Percentiles rank a stretch among this genome's conserved stretches.
phyloP scores from a whole-genome alignment of 1,140 invertebrate genomes.

The Danaus melanippus region DNA sequence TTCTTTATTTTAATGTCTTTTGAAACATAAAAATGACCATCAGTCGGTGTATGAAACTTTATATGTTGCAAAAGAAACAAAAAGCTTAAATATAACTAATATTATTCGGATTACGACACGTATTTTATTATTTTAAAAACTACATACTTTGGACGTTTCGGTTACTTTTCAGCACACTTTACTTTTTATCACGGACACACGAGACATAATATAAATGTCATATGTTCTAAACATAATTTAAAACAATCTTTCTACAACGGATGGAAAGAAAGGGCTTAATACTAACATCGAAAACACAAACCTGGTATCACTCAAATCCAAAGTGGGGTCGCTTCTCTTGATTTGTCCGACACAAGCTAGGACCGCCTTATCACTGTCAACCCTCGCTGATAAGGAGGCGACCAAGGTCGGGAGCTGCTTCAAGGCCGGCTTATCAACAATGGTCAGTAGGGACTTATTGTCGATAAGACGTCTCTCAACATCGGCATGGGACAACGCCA shows the following conservation, averaged over 20 bases:
- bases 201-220: neutral
- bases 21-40: too few relatives aligned
- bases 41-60: too few relatives aligned
- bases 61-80: too few relatives aligned
- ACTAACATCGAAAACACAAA: constrained; percentile 23
- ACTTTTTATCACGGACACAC: neutral
- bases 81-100: too few relatives aligned
- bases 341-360: constrained; percentile 76
- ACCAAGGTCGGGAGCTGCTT: constrained; percentile 73
- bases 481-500: constrained; percentile 85
- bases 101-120: neutral
- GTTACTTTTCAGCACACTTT: neutral
- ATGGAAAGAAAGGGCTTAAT: neutral
- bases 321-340: constrained; percentile 70
- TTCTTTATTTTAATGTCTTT: too few relatives aligned
- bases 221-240: neutral
- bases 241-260: neutral
- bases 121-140: neutral
- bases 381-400: constrained; percentile 74
- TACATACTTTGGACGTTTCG: neutral
- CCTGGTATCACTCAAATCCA: constrained; percentile 70
- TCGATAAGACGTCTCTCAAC: constrained; percentile 91
- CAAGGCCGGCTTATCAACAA: constrained; percentile 81
- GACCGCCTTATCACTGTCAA: constrained; percentile 81
- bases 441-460: constrained; percentile 91